phyloP scores from a whole-genome alignment of 2,113 vertebrate genomes.

The Tragelaphus buxtoni region DNA sequence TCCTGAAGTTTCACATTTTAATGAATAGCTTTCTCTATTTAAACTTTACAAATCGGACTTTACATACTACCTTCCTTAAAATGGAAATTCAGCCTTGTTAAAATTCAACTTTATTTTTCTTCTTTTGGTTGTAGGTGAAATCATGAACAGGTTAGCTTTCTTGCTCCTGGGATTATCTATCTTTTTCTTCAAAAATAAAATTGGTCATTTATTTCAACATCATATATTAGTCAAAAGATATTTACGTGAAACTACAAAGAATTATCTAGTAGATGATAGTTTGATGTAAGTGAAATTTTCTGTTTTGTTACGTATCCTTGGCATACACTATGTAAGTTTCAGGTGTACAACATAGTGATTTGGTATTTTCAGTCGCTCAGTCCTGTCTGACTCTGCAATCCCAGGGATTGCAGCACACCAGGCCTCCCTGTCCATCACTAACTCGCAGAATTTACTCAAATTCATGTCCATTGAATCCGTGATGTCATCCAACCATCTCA shows the following conservation, averaged over 20 bases:
- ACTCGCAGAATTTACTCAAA: no score
- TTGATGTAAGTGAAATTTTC: neutral
- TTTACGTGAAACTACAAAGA: neutral
- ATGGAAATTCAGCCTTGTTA: neutral
- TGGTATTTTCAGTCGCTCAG: neutral
- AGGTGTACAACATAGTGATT: neutral
- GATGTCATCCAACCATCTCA: no score
- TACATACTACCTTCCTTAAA: neutral
- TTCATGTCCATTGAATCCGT: no score
- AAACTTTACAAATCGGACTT: neutral
- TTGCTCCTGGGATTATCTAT: neutral
- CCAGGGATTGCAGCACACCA: no score
- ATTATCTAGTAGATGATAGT: neutral
- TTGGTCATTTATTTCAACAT: conserved; percentile 3
- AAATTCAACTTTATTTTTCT: conserved; percentile 25
- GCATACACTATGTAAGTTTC: neutral
- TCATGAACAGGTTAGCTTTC: neutral
- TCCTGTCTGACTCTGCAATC: no score
- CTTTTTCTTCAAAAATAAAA: neutral
- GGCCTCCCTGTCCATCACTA: no score
- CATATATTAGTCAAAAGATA: neutral
- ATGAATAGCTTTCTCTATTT: neutral
- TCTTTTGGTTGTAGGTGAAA: neutral
- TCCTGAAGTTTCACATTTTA: neutral
- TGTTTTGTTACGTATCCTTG: neutral